Conservation (phyloP, 2,797 vertebrate species). For the Pyrocephalus nanus region DNA sequence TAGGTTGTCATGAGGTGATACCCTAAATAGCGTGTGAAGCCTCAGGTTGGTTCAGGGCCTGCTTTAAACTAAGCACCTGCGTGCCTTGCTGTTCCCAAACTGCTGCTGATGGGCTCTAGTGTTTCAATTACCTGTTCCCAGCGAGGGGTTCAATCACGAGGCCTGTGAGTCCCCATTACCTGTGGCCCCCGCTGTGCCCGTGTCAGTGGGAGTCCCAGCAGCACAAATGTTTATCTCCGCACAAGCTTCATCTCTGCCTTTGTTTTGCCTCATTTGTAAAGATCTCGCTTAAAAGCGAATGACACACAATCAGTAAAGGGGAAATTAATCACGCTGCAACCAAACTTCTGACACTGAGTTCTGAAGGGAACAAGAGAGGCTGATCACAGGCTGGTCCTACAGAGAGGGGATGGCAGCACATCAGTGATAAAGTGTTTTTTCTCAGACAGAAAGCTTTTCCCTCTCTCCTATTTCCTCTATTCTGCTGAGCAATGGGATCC, state of each 20-base stretch:
- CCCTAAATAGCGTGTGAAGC: accelerated
- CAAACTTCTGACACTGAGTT: not conserved
- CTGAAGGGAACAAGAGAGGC: not conserved
- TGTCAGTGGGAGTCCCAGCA: slow-evolving; percentile 46
- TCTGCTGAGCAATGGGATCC: not conserved
- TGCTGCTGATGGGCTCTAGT: slow-evolving; percentile 7
- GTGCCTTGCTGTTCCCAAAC: not conserved
- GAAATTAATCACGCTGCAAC: slow-evolving; percentile 37
- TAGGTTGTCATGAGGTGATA: not conserved
- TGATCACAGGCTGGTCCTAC: not conserved
- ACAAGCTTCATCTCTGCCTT: slow-evolving; percentile 18
- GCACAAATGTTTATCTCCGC: slow-evolving; percentile 40
- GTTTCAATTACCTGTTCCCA: slow-evolving; percentile 53
- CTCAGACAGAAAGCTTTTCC: not conserved
- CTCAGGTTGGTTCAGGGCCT: not conserved
- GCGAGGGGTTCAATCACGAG: not conserved
- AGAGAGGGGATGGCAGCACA: not conserved
- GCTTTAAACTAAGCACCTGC: not conserved
- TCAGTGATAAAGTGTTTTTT: not conserved
- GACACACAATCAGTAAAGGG: slow-evolving; percentile 13
- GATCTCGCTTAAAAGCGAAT: slow-evolving; percentile 52
- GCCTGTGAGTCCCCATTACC: slow-evolving; percentile 35
- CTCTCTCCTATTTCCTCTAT: not conserved
- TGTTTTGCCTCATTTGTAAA: slow-evolving; percentile 61
- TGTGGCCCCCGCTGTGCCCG: slow-evolving; percentile 37